Base-by-base conservation (phyloP, 2,888 invertebrate genomes). In the Cerceris rybyensis region DNA sequence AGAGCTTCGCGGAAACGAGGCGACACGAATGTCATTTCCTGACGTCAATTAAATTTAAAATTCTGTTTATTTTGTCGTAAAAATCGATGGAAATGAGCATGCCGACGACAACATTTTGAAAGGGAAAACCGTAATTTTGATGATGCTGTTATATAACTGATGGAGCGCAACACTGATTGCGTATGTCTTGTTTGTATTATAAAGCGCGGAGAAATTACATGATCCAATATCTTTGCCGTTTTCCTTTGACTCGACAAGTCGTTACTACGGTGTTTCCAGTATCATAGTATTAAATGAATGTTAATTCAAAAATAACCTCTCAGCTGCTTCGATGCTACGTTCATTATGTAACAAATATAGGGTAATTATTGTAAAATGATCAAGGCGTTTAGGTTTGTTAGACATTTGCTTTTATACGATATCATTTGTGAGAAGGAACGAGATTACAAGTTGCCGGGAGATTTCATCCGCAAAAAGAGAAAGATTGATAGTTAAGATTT, bases 41-140 rank as follows among this genome's bases (percentile, higher is more conserved):
- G 50, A 79, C 70, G 75, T 81, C 83, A 83, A 83, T 83, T 81
- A 77, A 74, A 69, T 71, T 81, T 69, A 71, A 74, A 78, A 75
- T 78, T 72, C 57, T 75, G 65, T 80, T 83, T 83, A 83, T 83
- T 83, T 73, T 72, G 55, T 59, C 50, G 75, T 55, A 39, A 64
- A 70, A 74, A 83, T 78, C 83, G 75, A 82, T 78, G 72, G 64
- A 54, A 70, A 77, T 74, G 57, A 46, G 46, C 66, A 58, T 67
- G 28, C 39, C 54, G 71, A 52, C 49, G 67, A 67, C 63, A 67
- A 65, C 64, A 65, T 50, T 70, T 77, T 54, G 71, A 83, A 80
- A 81, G 57, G 49, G 66, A 58, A 71, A 74, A 68, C 65, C 63
- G 64, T 65, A 67, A 52, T 68, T 81, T 81, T 78, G 77, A 81